These are phyloP conservation scores for Psilanteris sp. DNA, from an alignment of 1,140 invertebrate genomes.

Conservation along the genomic window DNA sequence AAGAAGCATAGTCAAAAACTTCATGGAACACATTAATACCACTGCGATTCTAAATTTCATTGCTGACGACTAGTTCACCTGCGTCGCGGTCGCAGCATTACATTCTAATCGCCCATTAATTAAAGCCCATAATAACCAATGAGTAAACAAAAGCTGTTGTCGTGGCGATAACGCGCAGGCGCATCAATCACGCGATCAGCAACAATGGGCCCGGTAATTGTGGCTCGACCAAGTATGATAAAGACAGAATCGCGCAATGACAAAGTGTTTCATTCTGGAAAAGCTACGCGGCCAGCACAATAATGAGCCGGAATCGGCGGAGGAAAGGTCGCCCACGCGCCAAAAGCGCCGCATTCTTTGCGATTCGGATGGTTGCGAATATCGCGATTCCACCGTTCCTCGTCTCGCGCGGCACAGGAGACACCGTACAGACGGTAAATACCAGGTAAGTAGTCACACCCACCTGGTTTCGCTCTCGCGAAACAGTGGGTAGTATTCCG, in stretches of 20 bases:
- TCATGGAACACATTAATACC: no score
- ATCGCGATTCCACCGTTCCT: constrained; percentile 33
- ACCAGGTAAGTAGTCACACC: constrained; percentile 37
- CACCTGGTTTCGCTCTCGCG: constrained; percentile 16
- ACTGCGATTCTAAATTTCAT: no score
- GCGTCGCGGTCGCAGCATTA: no score
- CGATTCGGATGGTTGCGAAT: constrained; percentile 4
- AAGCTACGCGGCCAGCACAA: constrained; percentile 23
- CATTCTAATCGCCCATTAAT: no score
- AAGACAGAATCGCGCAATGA: constrained; percentile 47
- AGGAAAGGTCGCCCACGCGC: constrained; percentile 45
- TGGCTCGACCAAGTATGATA: constrained; percentile 35
- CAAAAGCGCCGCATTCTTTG: constrained; percentile 30
- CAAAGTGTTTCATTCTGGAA: constrained; percentile 44
- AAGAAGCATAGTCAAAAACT: no score
- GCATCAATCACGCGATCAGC: constrained; percentile 30
- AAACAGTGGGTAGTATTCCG: constrained; percentile 35
- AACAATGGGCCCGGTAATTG: constrained; percentile 41
- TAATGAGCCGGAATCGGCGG: constrained; percentile 37
- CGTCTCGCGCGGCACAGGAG: constrained; percentile 10
- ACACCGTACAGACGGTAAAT: constrained; percentile 21
- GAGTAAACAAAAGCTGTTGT: no score
- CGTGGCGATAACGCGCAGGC: no score
- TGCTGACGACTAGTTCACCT: no score
- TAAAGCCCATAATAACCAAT: no score